Percentiles rank a stretch among this genome's conserved stretches.
Conservation (phyloP, 2,113 vertebrate species). For the Rhombomys opimus region DNA sequence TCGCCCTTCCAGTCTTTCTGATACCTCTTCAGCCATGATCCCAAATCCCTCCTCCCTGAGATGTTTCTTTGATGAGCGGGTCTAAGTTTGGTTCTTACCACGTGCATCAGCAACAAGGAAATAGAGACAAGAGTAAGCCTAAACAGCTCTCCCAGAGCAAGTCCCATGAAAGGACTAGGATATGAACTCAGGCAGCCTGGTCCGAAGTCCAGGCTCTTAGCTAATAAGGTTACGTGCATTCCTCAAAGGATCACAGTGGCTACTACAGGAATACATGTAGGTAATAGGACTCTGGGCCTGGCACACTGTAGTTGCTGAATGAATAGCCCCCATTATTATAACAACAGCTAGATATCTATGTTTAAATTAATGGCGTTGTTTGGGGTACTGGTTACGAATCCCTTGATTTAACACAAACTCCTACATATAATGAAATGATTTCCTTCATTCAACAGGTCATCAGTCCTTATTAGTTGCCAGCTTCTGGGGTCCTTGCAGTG, state of each 20-base stretch:
- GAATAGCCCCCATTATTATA: not conserved
- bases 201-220: not conserved
- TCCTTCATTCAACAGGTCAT: conserved; percentile 1
- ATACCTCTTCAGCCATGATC: not conserved
- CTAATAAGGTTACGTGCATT: not conserved
- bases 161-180: not conserved
- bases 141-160: not conserved
- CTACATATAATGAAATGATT: not conserved
- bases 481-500: not conserved
- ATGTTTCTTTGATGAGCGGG: not conserved
- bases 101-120: not conserved
- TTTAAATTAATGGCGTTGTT: not conserved
- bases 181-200: not conserved
- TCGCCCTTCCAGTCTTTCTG: not conserved
- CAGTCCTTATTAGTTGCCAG: not conserved
- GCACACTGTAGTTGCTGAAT: not conserved
- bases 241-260: not conserved
- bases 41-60: not conserved
- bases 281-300: not conserved
- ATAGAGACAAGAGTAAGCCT: not conserved
- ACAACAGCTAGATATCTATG: not conserved
- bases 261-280: not conserved
- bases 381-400: not conserved
- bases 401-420: conserved; percentile 4
- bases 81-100: not conserved